Base-by-base conservation (phyloP, 2,888 invertebrate species). In the Ichneumoninae sp. region DNA sequence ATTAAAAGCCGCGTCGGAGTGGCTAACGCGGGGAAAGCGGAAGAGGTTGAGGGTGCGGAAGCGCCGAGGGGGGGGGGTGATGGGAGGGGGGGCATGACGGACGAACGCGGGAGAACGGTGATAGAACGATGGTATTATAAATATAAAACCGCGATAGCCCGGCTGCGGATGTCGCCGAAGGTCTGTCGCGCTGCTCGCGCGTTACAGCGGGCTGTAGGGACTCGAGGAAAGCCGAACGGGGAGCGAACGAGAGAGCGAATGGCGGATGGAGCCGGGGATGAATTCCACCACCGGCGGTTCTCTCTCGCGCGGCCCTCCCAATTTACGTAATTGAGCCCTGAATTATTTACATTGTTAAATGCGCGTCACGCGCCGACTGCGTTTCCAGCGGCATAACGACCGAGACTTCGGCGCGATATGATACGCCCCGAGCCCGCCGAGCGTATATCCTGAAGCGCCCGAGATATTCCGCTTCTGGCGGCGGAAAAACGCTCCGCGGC, bases 261-360 rank as follows among this genome's bases (percentile, higher is more conserved):
- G 40, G 40, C 40, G 40, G 40, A 40, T 40, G 40, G 10, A 68
- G 63, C 73, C 73, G 65, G 75, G 74, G 47, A 57, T 63, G 50
- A 78, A 63, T 57, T 52, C 40, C 30, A 40, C 57, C 68, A 65
- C 36, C 54, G 76, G n/a, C 36, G 40, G 16, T 13, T 66, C 60
- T 69, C 70, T 70, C 75, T 78, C 70, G 80, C 54, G 50, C 40
- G 19, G 16, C 69, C 57, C 30, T 50, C 47, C 91, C 92, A 91
- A 93, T 93, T 93, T 93, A 91, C 92, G 92, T 93, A 93, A 93
- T 93, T 93, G 93, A 93, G 90, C 90, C 89, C 88, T 93, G 92
- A 93, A 93, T 93, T 93, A 93, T 93, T 93, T 92, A 93, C 92
- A 91, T 89, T 91, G 90, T 87, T 89, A 33, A 90, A 77, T 76